Evolutionary conservation across 2,113 vertebrate species (phyloP).

Genomic region (Ramphastos sulfuratus): DNA sequence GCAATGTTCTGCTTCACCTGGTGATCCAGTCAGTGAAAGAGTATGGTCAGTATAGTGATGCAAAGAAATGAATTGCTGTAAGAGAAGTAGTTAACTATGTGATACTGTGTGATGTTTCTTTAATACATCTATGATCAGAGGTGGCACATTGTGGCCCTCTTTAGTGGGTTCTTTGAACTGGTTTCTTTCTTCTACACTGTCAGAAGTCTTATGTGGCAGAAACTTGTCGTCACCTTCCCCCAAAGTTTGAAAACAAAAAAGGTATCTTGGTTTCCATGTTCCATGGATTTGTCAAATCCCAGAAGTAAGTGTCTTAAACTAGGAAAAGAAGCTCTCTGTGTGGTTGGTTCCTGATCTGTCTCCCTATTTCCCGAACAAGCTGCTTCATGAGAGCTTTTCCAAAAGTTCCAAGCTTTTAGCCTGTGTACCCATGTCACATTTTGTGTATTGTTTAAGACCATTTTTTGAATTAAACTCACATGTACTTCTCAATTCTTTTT

Average conservation of each 20-base stretch:
- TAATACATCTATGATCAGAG: neutral
- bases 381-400: neutral
- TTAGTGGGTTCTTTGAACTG: neutral
- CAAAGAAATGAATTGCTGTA: neutral
- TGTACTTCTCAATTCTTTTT: neutral
- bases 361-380: neutral
- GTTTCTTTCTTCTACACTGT: rapidly evolving
- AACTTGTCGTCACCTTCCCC: neutral
- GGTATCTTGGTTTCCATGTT: rapidly evolving
- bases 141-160: neutral
- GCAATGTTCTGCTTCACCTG: neutral
- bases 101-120: neutral
- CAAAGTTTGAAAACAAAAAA: neutral
- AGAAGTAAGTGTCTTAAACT: neutral
- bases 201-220: neutral
- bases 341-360: neutral
- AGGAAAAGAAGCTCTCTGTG: neutral
- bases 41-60: neutral
- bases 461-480: neutral
- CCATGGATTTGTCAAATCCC: neutral
- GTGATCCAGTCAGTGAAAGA: neutral
- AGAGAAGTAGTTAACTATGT: neutral
- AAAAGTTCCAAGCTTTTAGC: neutral
- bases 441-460: neutral
- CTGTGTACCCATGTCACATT: neutral